phyloP scores from a whole-genome alignment of 2,113 vertebrate species.

The Geococcyx californianus region DNA sequence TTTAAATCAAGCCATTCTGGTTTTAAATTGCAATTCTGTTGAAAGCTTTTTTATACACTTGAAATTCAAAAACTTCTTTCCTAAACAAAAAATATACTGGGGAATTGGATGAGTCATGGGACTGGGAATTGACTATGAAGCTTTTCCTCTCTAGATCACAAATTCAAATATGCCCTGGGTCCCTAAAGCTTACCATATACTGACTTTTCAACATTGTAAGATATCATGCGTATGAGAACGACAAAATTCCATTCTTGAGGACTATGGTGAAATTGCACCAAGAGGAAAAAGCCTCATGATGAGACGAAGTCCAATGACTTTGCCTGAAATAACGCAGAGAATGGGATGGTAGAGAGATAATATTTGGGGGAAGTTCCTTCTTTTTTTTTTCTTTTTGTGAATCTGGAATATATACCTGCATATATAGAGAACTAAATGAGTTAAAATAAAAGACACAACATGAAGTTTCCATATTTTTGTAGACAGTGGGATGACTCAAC shows the following conservation, averaged over 20 bases:
- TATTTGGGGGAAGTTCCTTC: no score
- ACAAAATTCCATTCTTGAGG: background rate
- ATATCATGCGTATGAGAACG: background rate
- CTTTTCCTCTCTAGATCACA: constrained; percentile 54
- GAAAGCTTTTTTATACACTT: background rate
- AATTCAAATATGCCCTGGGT: constrained; percentile 35
- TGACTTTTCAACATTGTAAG: background rate
- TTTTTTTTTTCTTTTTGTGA: background rate
- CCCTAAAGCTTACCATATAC: constrained; percentile 6
- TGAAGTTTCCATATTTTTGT: background rate
- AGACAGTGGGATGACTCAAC: background rate
- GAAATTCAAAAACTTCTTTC: constrained; percentile 38
- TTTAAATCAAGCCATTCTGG: constrained; percentile 15
- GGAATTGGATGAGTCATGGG: constrained; percentile 46
- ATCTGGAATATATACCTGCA: no score
- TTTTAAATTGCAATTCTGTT: constrained; percentile 9
- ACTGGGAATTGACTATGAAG: constrained; percentile 21
- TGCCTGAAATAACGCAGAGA: background rate
- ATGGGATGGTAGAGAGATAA: rapidly evolving
- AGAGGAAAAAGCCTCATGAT: background rate
- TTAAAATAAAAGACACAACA: background rate
- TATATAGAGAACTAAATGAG: no score
- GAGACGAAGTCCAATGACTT: background rate
- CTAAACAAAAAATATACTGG: constrained; percentile 40
- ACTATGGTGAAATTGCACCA: background rate